phyloP scores from a whole-genome alignment of 2,888 invertebrate species.

The Andrena marginata region DNA sequence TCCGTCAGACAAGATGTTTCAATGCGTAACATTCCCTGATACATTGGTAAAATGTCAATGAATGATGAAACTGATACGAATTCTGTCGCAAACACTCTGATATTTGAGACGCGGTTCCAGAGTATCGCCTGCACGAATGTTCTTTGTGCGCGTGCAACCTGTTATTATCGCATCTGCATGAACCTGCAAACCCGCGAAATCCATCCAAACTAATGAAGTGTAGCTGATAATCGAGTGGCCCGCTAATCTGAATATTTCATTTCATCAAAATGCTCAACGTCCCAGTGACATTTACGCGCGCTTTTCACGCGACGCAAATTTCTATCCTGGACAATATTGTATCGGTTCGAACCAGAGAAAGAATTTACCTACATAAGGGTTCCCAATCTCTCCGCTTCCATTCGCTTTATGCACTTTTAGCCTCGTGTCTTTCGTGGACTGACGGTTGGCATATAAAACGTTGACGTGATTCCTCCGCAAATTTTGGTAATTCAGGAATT shows the following conservation, averaged over 20 bases:
- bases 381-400: not conserved
- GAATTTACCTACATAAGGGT: slow-evolving; percentile 62
- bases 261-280: slow-evolving; percentile 68
- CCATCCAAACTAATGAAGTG: slow-evolving; percentile 76
- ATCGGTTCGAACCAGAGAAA: slow-evolving; percentile 44
- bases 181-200: not conserved
- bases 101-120: no score
- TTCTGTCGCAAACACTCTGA: no score
- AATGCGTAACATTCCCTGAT: no score
- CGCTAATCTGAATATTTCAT: slow-evolving; percentile 79
- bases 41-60: no score
- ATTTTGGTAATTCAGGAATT: slow-evolving; percentile 28
- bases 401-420: slow-evolving; percentile 36
- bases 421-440: slow-evolving; percentile 16
- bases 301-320: slow-evolving; percentile 24
- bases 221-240: slow-evolving; percentile 65
- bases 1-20: no score
- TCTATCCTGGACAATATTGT: slow-evolving; percentile 53
- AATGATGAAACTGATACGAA: no score
- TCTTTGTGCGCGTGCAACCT: not conserved
- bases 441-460: no score
- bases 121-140: no score
- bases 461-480: no score
- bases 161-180: slow-evolving; percentile 12
- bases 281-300: not conserved